Evolutionary conservation across 92 coral and sea anemone species (phyloP), one percentile per base, ranked within the genome.

Genomic region (Epizoanthus rinbou): DNA sequence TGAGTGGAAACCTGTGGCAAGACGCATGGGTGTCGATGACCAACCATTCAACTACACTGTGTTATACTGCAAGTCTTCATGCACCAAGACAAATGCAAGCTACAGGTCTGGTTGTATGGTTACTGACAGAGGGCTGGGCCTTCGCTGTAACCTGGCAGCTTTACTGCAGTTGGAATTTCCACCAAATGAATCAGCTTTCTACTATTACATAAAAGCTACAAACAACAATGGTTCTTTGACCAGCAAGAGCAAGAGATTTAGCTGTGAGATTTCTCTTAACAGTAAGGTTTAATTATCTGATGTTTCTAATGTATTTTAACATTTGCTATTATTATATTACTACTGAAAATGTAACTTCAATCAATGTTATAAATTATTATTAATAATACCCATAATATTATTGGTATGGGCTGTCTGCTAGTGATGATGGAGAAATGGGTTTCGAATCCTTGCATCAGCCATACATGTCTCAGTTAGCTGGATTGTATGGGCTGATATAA

Each of bases 161-260:
- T 78, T 78, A 39, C 66, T 78, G 10, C 69, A 78, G 18, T 56
- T 78, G 8, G 71, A 78, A 5, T 78, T 78, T 19, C 82, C 82
- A 14, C 64, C 71, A 2, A 13, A 19, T 1, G 54, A n/a, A 41
- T 78, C 71, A 1, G 57, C 37, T 37, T 76, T 78, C 43, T 62
- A 21, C 59, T 78, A 62, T 62, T 78, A 78, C 16, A 62, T 78
- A 37, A 6, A 43, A 78, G 57, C 82, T 60, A 41, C 54, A 60
- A 76, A 22, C 41, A 78, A 28, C 6, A 78, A 78, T 60, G 82
- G 71, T 1, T 59, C 70, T 6, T 39, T 62, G 21, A 37, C 45
- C 17, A 78, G 71, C 28, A 4, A 21, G 41, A 78, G 82, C 70
- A 78, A 39, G 41, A 60, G 13, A 21, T 78, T 62, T 23, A 41